Conservation (phyloP, 2,888 invertebrate genomes). For the Cryptocephalus primarius region DNA sequence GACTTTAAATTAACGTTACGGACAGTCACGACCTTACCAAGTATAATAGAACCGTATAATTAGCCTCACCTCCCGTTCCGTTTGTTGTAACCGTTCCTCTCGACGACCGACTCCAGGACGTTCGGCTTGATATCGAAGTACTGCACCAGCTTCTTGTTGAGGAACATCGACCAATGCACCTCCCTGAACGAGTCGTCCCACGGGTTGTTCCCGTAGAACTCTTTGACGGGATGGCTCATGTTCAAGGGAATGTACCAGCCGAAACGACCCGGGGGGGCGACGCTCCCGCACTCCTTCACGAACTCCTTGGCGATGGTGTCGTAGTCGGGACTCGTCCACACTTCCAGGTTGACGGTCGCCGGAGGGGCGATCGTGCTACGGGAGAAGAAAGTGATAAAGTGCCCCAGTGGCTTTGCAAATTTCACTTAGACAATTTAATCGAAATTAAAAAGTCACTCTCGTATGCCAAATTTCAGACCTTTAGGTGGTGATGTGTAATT, state of each 20-base stretch:
- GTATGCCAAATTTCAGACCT: no score
- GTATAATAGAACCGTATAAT: no score
- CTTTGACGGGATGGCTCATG: conserved; percentile 24
- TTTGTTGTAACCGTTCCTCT: conserved; percentile 5
- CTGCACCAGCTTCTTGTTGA: conserved; percentile 35
- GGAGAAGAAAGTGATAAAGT: no score
- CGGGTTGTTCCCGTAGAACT: conserved; percentile 19
- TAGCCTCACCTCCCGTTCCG: conserved; percentile 8
- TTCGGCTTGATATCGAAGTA: conserved; percentile 38
- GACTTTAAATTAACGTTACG: no score
- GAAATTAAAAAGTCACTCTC: no score
- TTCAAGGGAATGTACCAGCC: conserved; percentile 53
- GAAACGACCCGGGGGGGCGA: conserved; percentile 46
- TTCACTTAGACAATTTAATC: no score
- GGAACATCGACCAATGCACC: conserved; percentile 46
- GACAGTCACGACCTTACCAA: no score
- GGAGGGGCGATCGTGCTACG: conserved; percentile 32
- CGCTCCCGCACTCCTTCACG: conserved; percentile 42
- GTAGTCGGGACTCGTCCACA: conserved; percentile 54
- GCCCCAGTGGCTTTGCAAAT: no score
- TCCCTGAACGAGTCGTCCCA: conserved; percentile 19
- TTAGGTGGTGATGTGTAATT: no score
- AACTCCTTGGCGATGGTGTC: conserved; percentile 40
- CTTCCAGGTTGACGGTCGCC: conserved; percentile 56
- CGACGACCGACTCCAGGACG: conserved; percentile 4